Base-by-base conservation (phyloP, 2,797 vertebrate species). In the Crenuchus spilurus region DNA sequence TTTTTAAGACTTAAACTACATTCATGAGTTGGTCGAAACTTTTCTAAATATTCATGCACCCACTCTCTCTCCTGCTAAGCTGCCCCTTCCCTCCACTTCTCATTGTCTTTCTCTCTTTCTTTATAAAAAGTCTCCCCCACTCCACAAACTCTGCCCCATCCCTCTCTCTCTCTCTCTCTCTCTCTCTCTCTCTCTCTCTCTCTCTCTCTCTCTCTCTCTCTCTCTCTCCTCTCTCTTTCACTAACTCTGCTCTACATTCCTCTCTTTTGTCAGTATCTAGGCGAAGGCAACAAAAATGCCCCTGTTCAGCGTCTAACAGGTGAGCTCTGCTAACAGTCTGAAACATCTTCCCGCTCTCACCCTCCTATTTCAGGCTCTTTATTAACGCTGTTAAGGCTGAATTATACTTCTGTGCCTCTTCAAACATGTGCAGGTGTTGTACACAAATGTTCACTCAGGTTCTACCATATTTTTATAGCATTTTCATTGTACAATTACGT, bases 141-240 rank as follows among this genome's bases (percentile, higher is more conserved):
- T 52, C 57, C 26, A 22, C 37, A 41, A 69, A 57, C 48, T 42
- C 42, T 46, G 26, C 52, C 52, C 28, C 49, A 51, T 51, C 49
- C 26, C 49, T 26, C 49, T 11, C 22, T 22, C 6, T 48, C 22
- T 51, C 49, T 26, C 49, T 11, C 22, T 22, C 6, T 48, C 22
- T 13, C 49, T 46, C 44, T 46, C 44, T 46, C 44, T 46, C 44
- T 20, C 44, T 8, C 44, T 18, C 22, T 14, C 51, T 13, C 13
- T 30, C 41, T 11, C 24, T 10, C 49, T 11, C 46, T 4, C 18
- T 9, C 52, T n/a, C 24, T 48, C 28, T 35, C 57, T 16, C 46
- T 28, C 77, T 54, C 57, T 73, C 77, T 68, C 48, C 33, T 48
- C 33, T 37, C 55, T 20, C 55, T 37, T 55, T 60, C 55, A 60